A percentile compares a stretch with the other conserved stretches of the same genome.
Evolutionary conservation across 2,113 vertebrate genomes (phyloP).

Genomic region (Alouatta palliata): DNA sequence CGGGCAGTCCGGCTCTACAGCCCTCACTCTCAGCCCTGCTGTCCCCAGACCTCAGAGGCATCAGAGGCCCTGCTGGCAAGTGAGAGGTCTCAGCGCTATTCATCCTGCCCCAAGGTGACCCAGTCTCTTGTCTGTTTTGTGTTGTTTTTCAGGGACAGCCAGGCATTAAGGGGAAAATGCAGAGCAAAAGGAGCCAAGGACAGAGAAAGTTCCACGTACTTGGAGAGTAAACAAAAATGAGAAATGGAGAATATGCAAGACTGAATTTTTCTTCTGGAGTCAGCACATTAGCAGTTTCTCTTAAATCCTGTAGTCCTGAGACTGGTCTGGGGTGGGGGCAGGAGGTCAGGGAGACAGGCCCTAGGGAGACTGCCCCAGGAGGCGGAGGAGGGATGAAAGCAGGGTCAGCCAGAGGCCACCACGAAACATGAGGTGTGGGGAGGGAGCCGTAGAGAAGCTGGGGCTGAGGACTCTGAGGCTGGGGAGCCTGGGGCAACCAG

Average conservation of each 20-base stretch:
- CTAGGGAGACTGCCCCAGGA: not conserved
- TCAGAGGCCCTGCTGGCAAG: not conserved
- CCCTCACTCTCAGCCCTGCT: not conserved
- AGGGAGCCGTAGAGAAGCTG: not conserved
- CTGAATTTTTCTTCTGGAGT: constrained; percentile 60
- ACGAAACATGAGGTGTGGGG: not conserved
- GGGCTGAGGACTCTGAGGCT: not conserved
- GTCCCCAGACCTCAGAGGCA: not conserved
- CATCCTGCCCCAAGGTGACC: not conserved
- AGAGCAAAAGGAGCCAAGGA: constrained; percentile 38
- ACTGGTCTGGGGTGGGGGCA: not conserved
- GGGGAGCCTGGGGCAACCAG: not conserved
- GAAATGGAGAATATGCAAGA: constrained; percentile 29
- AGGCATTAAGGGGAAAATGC: constrained; percentile 18
- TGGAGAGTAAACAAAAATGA: constrained; percentile 56
- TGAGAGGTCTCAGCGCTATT: not conserved
- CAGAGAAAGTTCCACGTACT: not conserved
- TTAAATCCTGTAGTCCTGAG: not conserved
- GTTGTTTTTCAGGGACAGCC: constrained; percentile 12
- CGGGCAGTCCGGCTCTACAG: not conserved
- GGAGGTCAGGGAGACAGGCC: not conserved
- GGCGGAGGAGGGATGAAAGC: not conserved
- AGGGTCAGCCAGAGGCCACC: not conserved
- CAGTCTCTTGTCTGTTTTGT: not conserved
- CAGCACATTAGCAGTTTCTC: constrained; percentile 22